Base-by-base conservation (phyloP, 1,140 invertebrate species). In the Stenopsyche tienmushanensis region DNA sequence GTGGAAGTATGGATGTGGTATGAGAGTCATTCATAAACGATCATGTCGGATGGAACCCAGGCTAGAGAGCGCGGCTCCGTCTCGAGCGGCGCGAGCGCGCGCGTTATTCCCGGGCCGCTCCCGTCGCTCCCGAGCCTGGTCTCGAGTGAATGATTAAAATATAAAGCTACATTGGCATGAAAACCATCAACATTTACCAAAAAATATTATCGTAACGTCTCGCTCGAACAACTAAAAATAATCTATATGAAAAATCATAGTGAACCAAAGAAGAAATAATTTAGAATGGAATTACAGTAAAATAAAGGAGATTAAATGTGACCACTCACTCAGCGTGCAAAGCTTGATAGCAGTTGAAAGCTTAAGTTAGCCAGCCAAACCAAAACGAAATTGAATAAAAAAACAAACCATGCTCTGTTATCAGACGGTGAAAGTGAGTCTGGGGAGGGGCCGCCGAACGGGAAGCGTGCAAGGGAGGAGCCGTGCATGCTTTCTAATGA, bases 401-500 rank as follows among this genome's bases (percentile, higher is more conserved):
- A 57, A 34, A 62, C 23, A 67, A 63, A 52, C 3, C 66, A 67
- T 67, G 66, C 66, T 54, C 20, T 20, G 45, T 53, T 5, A 34
- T 34, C 50, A 53, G 13, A 26, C 62, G 71, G 67, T 70, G 70
- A 69, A 71, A 62, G 39, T 25, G 71, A 72, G 72, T n/a, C 69
- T 42, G 62, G 63, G 64, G 54, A 70, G 67, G 67, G 72, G 69
- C 66, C 47, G 47, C 47, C 55, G 66, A 70, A 59, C 72, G 72
- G 54, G 66, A 57, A 60, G 57, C 57, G 57, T 60, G 57, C 57
- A 15, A 29, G 20, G 66, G 66, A 63, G 66, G 66, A 63, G 69
- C 69, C 73, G 77, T 77, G 76, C 77, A 78, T 79, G 79, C 80
- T 73, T 76, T 75, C n/a, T n/a, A n/a, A n/a, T n/a, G n/a, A n/a